A percentile compares a stretch with the other conserved stretches of the same genome.
Evolutionary conservation across 2,888 invertebrate genomes (phyloP).

Genomic region (Epinotia demarniana): DNA sequence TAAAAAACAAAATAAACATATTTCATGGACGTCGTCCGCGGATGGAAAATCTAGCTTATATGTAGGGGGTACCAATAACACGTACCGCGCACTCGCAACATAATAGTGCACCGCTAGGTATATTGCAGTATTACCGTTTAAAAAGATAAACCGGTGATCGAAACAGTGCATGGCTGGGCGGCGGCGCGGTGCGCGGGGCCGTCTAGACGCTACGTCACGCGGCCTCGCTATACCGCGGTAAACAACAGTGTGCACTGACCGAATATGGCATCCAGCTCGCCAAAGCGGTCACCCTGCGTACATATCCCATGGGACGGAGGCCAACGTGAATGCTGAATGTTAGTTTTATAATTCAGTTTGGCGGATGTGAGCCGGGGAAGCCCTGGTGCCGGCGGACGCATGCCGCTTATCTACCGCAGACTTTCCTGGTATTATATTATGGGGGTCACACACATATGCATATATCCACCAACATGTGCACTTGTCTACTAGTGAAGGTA

Average conservation of each 20-base stretch:
- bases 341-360: slow-evolving; percentile 11
- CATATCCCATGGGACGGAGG: slow-evolving; percentile 47
- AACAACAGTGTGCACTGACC: slow-evolving; percentile 84
- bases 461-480: not conserved
- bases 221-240: slow-evolving; percentile 86
- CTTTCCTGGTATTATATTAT: slow-evolving; percentile 34
- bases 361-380: slow-evolving; percentile 27
- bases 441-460: slow-evolving; percentile 4
- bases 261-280: slow-evolving; percentile 80
- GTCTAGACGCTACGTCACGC: slow-evolving; percentile 86
- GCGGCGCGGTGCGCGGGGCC: slow-evolving; percentile 59
- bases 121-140: slow-evolving; percentile 78
- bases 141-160: slow-evolving; percentile 82
- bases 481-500: not conserved
- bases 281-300: slow-evolving; percentile 65
- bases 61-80: not conserved
- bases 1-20: not conserved
- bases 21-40: slow-evolving; percentile 21
- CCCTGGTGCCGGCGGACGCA: slow-evolving; percentile 20
- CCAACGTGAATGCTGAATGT: slow-evolving; percentile 18
- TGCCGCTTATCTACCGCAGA: slow-evolving; percentile 26
- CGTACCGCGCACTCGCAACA: slow-evolving; percentile 13
- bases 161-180: slow-evolving; percentile 75
- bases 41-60: slow-evolving; percentile 1
- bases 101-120: slow-evolving; percentile 46